Evolutionary conservation across 2,797 vertebrate genomes (phyloP), one percentile per base, ranked within the genome.

Genomic region (Poeciliopsis presidionis): DNA sequence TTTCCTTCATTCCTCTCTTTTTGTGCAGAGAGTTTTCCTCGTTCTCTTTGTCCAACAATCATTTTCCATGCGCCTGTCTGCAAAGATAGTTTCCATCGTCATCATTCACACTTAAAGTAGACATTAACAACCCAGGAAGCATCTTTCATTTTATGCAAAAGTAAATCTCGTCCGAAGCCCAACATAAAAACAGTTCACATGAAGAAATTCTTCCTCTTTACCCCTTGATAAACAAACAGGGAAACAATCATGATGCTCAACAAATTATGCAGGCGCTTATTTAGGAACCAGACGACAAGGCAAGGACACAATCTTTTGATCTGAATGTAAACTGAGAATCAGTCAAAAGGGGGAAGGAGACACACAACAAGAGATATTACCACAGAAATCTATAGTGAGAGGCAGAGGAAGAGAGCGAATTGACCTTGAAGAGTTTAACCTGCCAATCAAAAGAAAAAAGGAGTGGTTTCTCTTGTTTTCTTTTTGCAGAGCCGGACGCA

Each of bases 361-460:
- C 82, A 81, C 85, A 90, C 77, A 33, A 88, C 90, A 86, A 88
- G 53, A 86, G 88, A 92, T 90, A 93, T 93, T 92, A 86, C 84
- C 69, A 86, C 76, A 63, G 89, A 87, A 93, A 95, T 94, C 88
- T 83, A 92, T 79, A 89, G 76, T 83, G 89, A 90, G 88, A 86
- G 87, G 86, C 75, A 76, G 90, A 84, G 88, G 73, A 73, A 87
- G 43, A 72, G 85, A 91, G 90, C 89, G 79, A 36, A 81, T 83
- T 92, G 94, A 95, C 93, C 93, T 93, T 93, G 89, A 92, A 91
- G 88, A 92, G 87, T 93, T 90, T 89, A 89, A 92, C 84, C 88
- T 94, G 93, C 88, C 94, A 93, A 92, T 94, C 92, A 92, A 59
- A 74, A 61, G 28, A 9, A 55, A 49, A n/a, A n/a, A 45, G 39